Base-by-base conservation (phyloP, 2,888 invertebrate species). In the Synanthedon myopaeformis region DNA sequence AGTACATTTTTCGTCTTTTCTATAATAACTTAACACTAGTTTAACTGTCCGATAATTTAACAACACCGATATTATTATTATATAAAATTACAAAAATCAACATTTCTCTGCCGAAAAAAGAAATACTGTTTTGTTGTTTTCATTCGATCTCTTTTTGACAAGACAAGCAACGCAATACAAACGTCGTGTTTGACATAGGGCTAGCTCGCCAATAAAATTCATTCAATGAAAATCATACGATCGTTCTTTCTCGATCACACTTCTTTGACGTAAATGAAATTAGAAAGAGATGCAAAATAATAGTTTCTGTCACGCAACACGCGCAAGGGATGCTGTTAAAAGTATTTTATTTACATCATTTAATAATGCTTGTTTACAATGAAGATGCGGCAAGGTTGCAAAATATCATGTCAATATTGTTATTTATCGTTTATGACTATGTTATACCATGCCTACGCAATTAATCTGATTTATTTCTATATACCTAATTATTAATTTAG, bases 181-280 rank as follows among this genome's bases (percentile, higher is more conserved):
- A 35, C 35, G 35, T 35, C 35, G 35, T 35, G 35, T 35, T 35
- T 35, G 35, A 35, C 35, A 35, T 35, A 35, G 10, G 35, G 35
- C 35, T 62, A 61, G 61, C 60, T 64, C 66, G 58, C 72, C 73
- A 74, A 78, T 75, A 64, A 69, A 67, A 70, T 59, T 71, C 65
- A 67, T 65, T 75, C 79, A 74, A 5, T 70, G 70, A 72, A 10
- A 35, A 85, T 85, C 86, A 73, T 85, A 85, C 84, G 86, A 86
- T 86, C 69, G 13, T 59, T 58, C 69, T 59, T 49, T 76, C 78
- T 66, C 70, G 45, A 60, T 79, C 62, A 6, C 57, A 52, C 71
- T 5, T 54, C 42, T 51, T 55, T 23, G 13, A 61, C 13, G 23
- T 42, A 42, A n/a, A 10, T 3, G n/a, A 17, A 13, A 12, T 17